Conservation (phyloP, 2,797 vertebrate genomes). For the Muraenolepis orangiensis region DNA sequence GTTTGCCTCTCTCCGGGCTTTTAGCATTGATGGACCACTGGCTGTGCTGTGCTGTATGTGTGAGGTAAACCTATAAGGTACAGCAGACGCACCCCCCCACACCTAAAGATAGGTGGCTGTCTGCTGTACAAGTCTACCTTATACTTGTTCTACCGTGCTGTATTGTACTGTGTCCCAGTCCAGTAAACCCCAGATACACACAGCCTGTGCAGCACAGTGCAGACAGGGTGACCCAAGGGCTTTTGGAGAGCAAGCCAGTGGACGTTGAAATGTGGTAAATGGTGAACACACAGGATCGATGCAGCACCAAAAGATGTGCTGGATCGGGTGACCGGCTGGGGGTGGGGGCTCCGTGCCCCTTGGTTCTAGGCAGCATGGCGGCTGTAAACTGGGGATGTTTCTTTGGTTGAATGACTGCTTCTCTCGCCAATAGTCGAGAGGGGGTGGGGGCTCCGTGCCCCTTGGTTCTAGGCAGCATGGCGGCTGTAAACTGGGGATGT, state of each 20-base stretch:
- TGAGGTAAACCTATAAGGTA: background rate
- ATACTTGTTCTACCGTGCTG: no score
- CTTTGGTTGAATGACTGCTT: no score
- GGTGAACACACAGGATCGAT: background rate
- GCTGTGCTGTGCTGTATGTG: background rate
- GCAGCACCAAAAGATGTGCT: background rate
- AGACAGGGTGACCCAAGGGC: background rate
- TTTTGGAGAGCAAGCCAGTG: background rate
- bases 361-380: background rate
- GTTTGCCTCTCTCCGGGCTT: background rate
- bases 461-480: background rate
- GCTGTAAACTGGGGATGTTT: background rate
- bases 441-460: background rate
- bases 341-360: background rate
- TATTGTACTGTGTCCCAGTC: slow-evolving; percentile 45
- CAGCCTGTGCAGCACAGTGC: slow-evolving; percentile 46
- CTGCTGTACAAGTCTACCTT: no score
- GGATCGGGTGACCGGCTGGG: no score
- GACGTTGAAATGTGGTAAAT: background rate
- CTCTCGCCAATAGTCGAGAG: no score
- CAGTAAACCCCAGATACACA: slow-evolving; percentile 58
- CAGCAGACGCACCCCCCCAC: background rate
- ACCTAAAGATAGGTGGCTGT: no score
- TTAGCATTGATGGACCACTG: background rate
- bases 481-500: background rate